Percentiles rank a stretch among this genome's conserved stretches.
phyloP scores from a whole-genome alignment of 2,797 vertebrate genomes.

The Alcedo quadribrachys region DNA sequence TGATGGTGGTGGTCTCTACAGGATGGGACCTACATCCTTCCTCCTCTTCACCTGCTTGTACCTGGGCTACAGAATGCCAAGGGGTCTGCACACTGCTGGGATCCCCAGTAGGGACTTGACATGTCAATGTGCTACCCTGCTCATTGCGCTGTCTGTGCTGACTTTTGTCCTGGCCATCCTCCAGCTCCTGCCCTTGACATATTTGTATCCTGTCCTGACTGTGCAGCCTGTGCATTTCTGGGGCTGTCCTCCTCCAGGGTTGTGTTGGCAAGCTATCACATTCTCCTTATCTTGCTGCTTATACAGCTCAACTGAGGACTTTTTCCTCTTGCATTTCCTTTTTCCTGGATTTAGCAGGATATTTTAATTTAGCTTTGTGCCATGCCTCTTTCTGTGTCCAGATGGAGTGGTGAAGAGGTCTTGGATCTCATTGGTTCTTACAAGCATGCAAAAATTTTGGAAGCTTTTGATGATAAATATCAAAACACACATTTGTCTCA shows the following conservation, averaged over 20 bases:
- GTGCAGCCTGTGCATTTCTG: neutral
- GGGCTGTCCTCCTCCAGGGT: neutral
- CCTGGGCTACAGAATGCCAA: rapidly evolving
- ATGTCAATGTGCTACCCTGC: rapidly evolving
- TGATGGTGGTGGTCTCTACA: neutral
- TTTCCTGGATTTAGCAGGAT: neutral
- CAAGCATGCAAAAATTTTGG: neutral
- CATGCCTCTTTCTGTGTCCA: neutral
- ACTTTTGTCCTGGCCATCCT: neutral
- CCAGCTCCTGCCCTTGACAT: neutral
- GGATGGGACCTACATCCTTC: rapidly evolving
- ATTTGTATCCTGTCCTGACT: neutral
- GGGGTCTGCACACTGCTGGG: too few species aligned
- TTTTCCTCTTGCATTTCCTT: neutral
- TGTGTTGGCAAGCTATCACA: rapidly evolving
- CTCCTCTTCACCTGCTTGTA: neutral
- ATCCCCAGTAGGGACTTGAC: neutral
- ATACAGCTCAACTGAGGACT: neutral
- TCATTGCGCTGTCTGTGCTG: rapidly evolving
- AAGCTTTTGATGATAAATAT: neutral
- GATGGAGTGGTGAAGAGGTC: neutral
- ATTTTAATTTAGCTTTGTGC: neutral
- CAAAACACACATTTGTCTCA: neutral
- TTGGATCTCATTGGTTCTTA: neutral
- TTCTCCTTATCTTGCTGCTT: neutral